These are phyloP conservation scores for Oncorhynchus keta DNA, from an alignment of 2,113 vertebrate genomes.

Conservation along the genomic window DNA sequence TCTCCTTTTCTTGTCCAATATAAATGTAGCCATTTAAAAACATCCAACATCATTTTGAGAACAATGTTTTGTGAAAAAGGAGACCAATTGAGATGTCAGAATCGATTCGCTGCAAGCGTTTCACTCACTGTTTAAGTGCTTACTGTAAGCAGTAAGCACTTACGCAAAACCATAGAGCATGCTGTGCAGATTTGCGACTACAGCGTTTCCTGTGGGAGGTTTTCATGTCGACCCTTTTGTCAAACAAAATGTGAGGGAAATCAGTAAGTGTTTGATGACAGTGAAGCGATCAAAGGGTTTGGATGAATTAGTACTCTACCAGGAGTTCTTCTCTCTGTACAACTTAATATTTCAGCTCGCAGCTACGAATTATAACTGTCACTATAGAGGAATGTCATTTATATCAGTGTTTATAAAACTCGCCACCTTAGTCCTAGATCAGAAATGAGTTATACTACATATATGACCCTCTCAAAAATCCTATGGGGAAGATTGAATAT, in stretches of 20 bases:
- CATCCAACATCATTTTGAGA: too few species aligned
- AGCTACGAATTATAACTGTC: not conserved
- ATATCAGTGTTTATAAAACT: conserved; percentile 12
- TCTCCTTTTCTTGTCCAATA: not conserved
- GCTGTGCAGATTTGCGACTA: not conserved
- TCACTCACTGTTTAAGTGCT: not conserved
- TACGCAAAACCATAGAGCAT: not conserved
- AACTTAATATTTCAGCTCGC: conserved; percentile 34
- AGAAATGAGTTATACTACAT: not conserved
- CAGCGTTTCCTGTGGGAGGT: not conserved
- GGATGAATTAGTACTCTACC: too few species aligned
- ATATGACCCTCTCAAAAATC: not conserved
- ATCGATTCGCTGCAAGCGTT: not conserved
- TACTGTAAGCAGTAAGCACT: not conserved
- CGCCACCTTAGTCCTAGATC: too few species aligned
- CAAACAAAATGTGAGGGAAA: not conserved
- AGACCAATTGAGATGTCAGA: not conserved
- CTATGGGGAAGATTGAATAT: not conserved
- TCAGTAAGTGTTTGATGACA: conserved; percentile 42
- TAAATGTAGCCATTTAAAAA: conserved; percentile 3
- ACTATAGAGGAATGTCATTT: conserved; percentile 6
- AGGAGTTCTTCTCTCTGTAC: conserved; percentile 17
- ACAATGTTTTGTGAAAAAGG: not conserved
- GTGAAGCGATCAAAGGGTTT: not conserved
- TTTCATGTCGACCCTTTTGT: not conserved